A percentile compares a stretch with the other conserved stretches of the same genome.
phyloP scores from a whole-genome alignment of 2,888 invertebrate species.

The Heliconius sara region DNA sequence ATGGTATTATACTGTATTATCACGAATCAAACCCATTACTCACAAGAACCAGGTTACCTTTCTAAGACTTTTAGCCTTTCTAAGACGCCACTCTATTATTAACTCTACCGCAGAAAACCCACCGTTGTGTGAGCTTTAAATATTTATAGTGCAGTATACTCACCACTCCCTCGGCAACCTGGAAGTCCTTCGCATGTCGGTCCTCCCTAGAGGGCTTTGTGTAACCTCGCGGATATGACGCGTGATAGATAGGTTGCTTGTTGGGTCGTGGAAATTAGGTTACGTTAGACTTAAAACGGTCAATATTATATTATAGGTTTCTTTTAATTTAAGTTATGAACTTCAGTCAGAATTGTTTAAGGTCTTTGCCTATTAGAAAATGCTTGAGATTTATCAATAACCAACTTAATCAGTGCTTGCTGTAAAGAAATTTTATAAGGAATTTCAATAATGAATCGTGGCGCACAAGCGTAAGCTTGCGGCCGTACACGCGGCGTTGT shows the following conservation, averaged over 20 bases:
- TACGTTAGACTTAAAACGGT: neutral
- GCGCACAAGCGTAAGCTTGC: too few species aligned
- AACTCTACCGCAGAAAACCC: slow-evolving; percentile 3
- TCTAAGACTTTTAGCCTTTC: neutral
- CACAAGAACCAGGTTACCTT: neutral
- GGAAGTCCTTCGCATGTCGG: neutral
- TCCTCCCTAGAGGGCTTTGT: slow-evolving; percentile 13
- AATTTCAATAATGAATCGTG: neutral
- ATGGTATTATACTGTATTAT: neutral
- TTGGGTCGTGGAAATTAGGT: neutral
- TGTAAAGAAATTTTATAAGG: neutral
- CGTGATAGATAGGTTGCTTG: neutral
- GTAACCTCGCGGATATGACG: neutral
- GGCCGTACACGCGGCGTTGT: too few species aligned
- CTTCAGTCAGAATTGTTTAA: neutral
- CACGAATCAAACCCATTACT: neutral
- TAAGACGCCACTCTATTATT: slow-evolving; percentile 1
- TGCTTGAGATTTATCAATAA: neutral
- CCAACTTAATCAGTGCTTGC: neutral
- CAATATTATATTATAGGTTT: too few species aligned
- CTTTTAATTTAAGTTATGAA: neutral
- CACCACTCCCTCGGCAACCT: neutral
- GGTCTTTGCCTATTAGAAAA: neutral
- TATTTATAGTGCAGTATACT: neutral
- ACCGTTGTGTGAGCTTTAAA: neutral